Evolutionary conservation across 2,888 invertebrate genomes (phyloP), one percentile per base, ranked within the genome.

Genomic region (Silvanus unidentatus): DNA sequence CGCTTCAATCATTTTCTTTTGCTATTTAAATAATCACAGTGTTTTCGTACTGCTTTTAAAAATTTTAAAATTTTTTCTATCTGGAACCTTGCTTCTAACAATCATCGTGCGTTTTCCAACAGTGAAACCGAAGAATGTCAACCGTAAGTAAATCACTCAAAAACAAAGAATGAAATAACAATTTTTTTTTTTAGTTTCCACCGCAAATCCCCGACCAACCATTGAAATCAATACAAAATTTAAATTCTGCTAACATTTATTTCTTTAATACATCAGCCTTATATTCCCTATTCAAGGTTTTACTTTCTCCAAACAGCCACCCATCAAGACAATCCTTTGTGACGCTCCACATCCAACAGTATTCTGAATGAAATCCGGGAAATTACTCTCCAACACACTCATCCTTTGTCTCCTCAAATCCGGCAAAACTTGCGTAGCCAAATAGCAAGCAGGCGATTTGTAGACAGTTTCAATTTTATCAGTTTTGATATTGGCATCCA

Each of bases 341-440:
- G 77, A 73, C 32, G 77, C 77, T 1, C 80, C 80, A 57, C 80
- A 80, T 15, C 81, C 82, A 30, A 80, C 77, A 13, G 76, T 78
- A 50, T 77, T 76, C 49, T 77, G 75, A 63, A 82, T 75, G 57
- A 74, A 83, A 68, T 81, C 81, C 1, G 76, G 78, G 65, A 81
- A 82, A 64, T 81, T 82, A 55, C 80, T 80, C 59, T 81, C 78
- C 47, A 82, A 62, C 1, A 78, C 75, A 40, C 81, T 71, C 75
- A 82, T 79, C 42, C 75, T 70, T 38, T 74, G 73, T 36, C 75
- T 71, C 52, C 73, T 75, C 58, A 76, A 74, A 57, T 80, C 82
- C 8, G 80, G 74, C 29, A 78, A 64, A 0, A 77, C 79, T 49
- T 80, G 78, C 9, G 81, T 82, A 11, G 79, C 75, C 59, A 82